These are phyloP conservation scores for Drosophila vallismaia DNA, from an alignment of 2,888 invertebrate genomes.

Conservation along the genomic window DNA sequence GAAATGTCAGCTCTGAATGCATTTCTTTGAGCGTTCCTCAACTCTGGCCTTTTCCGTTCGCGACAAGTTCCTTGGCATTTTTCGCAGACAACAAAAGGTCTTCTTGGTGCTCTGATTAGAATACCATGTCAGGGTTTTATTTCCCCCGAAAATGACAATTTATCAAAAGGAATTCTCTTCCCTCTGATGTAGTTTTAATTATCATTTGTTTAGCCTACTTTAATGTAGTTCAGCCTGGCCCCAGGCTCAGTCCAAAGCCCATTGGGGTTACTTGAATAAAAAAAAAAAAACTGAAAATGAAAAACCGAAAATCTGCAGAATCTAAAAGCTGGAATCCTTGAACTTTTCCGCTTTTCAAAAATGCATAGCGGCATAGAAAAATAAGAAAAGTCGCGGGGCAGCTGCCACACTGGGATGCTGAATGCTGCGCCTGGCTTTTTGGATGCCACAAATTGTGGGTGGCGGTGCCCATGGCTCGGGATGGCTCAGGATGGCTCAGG, in stretches of 20 bases:
- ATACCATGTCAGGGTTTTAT: too few relatives aligned
- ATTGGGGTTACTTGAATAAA: not conserved
- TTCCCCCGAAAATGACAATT: too few relatives aligned
- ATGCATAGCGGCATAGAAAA: conserved; percentile 64
- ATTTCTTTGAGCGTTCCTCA: not conserved
- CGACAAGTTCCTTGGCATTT: not conserved
- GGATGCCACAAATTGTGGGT: not conserved
- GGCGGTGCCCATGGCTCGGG: too few relatives aligned
- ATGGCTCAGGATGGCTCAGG: conserved; percentile 21
- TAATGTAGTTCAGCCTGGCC: not conserved
- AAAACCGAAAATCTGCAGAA: conserved; percentile 21
- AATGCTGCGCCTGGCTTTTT: not conserved
- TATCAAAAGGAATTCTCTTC: too few relatives aligned
- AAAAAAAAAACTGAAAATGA: conserved; percentile 26
- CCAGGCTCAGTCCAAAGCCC: conserved; percentile 12
- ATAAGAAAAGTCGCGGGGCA: conserved; percentile 43
- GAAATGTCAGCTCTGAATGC: conserved; percentile 12
- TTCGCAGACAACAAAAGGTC: not conserved
- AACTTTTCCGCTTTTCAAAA: conserved; percentile 77
- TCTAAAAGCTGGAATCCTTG: conserved; percentile 64
- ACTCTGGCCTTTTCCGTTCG: not conserved
- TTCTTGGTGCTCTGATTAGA: not conserved
- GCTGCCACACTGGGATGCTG: not conserved
- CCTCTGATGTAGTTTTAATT: too few relatives aligned
- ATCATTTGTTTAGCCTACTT: too few relatives aligned